Evolutionary conservation across 2,888 invertebrate species (phyloP), one percentile per base, ranked within the genome.

Genomic region (Chrysolina haemoptera): DNA sequence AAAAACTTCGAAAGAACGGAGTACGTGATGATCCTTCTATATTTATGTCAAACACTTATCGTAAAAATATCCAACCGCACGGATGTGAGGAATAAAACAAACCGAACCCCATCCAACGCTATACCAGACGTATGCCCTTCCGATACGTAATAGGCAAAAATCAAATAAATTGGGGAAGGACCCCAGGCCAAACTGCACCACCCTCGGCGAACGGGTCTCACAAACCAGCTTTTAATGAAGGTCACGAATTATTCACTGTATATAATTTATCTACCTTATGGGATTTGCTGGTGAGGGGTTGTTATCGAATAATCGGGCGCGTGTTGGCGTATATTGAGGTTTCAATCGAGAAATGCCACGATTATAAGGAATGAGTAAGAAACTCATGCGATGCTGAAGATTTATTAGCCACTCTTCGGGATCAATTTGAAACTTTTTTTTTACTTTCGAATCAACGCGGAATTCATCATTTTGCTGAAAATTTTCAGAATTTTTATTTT

Each of bases 41-140:
- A n/a, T 3, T 6, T 8, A 0, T 8, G 0, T 35, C 8, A 35
- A 35, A 35, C 35, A 35, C 0, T 35, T 35, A 4, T 35, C 35
- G 35, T 6, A 35, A 6, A 35, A 35, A 35, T 80, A 77, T 81
- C 78, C 77, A 76, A 70, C 75, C 71, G 73, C 75, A n/a, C n/a
- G n/a, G 9, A 35, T 59, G n/a, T 59, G 59, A 35, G 12, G n/a
- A 22, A 59, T n/a, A 10, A 35, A 59, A 59, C 14, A 9, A 59
- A 59, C 35, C 9, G 75, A 76, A 62, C 76, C 74, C 76, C 78
- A 75, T 78, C 78, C 77, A 76, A 76, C 71, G 71, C 78, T 75
- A 80, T 77, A 68, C 63, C 76, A 75, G 62, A 76, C 77, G 78
- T 79, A 62, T 76, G 76, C 78, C 76, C 76, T 73, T 76, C 41